These are phyloP conservation scores for Synanthedon formicaeformis DNA, from an alignment of 2,888 invertebrate genomes.

Conservation along the genomic window DNA sequence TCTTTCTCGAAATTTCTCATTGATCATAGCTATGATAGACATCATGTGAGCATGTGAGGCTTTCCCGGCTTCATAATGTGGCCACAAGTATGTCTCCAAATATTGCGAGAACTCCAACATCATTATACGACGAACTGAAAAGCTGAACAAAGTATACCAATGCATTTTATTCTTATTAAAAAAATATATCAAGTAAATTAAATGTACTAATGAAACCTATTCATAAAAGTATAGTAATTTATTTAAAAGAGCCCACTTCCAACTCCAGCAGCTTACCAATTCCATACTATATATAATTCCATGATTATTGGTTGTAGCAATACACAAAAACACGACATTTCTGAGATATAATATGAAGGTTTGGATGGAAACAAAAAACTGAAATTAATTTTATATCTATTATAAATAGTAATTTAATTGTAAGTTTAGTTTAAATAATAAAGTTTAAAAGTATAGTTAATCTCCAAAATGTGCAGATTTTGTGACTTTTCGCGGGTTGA, in stretches of 20 bases:
- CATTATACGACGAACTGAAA: constrained; percentile 90
- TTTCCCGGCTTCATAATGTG: constrained; percentile 83
- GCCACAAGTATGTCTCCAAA: constrained; percentile 97
- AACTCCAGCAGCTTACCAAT: no score
- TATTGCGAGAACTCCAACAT: constrained; percentile 98
- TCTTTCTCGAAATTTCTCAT: constrained; percentile 97
- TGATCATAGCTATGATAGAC: constrained; percentile 98
- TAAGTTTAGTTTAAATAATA: no score
- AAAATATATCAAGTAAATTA: background rate
- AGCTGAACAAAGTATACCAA: constrained; percentile 48
- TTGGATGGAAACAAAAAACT: no score
- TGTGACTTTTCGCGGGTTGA: no score
- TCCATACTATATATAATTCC: no score
- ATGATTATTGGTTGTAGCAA: no score
- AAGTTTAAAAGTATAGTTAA: no score
- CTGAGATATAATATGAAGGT: no score
- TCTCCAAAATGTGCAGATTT: no score
- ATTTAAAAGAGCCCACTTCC: background rate
- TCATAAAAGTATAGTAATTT: background rate
- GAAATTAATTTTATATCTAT: no score
- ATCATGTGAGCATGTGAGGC: constrained; percentile 90
- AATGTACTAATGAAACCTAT: background rate
- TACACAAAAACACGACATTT: no score
- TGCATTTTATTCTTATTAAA: background rate
- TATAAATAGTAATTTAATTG: no score